Percentiles rank a stretch among this genome's conserved stretches.
Evolutionary conservation across 2,797 vertebrate species (phyloP).

Genomic region (Phalloptychus januarius): DNA sequence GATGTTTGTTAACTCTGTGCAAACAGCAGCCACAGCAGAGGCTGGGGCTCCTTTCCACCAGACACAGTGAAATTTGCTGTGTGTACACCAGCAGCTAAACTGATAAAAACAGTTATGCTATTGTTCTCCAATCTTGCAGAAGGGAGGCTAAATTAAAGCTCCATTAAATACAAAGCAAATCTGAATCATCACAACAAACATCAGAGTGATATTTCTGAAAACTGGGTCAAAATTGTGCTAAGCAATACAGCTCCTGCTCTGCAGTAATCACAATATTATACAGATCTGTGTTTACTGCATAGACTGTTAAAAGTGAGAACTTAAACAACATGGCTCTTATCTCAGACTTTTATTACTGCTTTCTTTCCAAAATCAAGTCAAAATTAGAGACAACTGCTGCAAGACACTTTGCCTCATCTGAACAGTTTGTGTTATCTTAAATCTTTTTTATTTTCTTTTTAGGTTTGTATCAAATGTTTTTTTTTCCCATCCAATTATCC

Average conservation of each 20-base stretch:
- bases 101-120: constrained; percentile 16
- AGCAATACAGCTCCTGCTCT: constrained; percentile 9
- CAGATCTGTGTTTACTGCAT: neutral
- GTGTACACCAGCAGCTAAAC: constrained; percentile 28
- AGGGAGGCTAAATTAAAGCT: neutral
- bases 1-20: constrained; percentile 52
- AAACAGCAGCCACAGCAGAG: constrained; percentile 48
- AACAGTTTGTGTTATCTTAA: neutral
- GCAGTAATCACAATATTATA: constrained; percentile 9
- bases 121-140: constrained; percentile 15
- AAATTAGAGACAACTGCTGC: constrained; percentile 15
- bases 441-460: neutral
- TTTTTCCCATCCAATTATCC: neutral
- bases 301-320: constrained; percentile 22
- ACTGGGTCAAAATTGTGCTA: constrained; percentile 47
- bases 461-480: constrained; percentile 2
- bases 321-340: constrained; percentile 23
- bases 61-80: constrained; percentile 10
- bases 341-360: constrained; percentile 27
- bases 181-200: constrained; percentile 17
- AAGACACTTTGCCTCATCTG: neutral
- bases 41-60: constrained; percentile 20
- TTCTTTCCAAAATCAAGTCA: constrained; percentile 25
- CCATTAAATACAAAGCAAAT: constrained; percentile 22
- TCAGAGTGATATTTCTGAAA: constrained; percentile 23